Evolutionary conservation across 2,113 vertebrate species (phyloP), one percentile per base, ranked within the genome.

Genomic region (Delphinapterus leucas): DNA sequence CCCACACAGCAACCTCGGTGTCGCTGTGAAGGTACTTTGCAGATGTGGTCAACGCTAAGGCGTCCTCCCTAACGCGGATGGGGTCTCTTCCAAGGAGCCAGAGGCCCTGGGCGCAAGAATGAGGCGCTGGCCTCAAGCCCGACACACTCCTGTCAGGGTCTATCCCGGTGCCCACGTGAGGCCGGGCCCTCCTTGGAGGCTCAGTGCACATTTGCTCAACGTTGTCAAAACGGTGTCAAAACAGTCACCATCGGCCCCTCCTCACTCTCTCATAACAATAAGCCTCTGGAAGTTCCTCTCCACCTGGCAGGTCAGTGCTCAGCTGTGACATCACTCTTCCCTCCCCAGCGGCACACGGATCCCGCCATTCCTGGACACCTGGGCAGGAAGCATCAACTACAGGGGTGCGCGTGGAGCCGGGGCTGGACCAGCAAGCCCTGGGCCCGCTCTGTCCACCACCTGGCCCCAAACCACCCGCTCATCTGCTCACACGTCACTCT

Each of bases 1-100:
- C 31, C 10, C 67, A 20, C 33, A 33, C 74, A 1, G 10, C 14
- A 31, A 38, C 20, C 26, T 0, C 6, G 20, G 14, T 10, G 26
- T 2, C 6, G n/a, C 26, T 1, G 3, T 18, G 26, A 63, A 26
- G 28, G 38, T 15, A 4, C 21, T 4, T 1, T 6, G n/a, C 2
- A 3, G 74, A 20, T 6, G 5, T 0, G 11, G 61, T 63, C 12
- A 61, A 61, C 9, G 1, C 10, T 11, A 61, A 61, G 60, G 60
- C 3, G 8, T 4, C 23, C 60, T 26, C 60, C 25, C 23, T 26
- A 61, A 26, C 23, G 8, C 10, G 25, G 55, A 61, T 4, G 9
- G 60, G 25, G 60, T 23, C 60, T 61, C 60, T 25, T 26, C 9
- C 60, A 23, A 25, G 60, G 60, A 61, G 60, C 25, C 9, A 4